Percentiles rank a stretch among this genome's conserved stretches.
phyloP scores from a whole-genome alignment of 1,140 invertebrate species.

The Sminthurides bifidus region DNA sequence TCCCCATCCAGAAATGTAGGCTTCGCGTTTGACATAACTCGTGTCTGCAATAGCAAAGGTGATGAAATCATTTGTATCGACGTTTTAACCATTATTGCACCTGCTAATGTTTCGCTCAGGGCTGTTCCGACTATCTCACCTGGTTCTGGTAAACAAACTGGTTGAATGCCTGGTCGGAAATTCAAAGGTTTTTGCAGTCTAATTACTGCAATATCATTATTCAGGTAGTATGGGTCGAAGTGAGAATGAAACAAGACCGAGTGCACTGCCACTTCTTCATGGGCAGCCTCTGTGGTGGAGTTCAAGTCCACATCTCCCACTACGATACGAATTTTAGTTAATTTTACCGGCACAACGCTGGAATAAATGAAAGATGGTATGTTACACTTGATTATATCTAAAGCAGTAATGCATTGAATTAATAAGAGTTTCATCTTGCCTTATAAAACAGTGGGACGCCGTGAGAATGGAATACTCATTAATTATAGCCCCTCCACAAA shows the following conservation, averaged over 20 bases:
- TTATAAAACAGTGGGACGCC: conserved; percentile 48
- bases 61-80: background rate
- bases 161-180: conserved; percentile 37
- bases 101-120: background rate
- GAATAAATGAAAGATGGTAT: background rate
- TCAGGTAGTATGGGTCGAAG: conserved; percentile 36
- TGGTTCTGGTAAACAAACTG: conserved; percentile 39
- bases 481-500: conserved; percentile 49
- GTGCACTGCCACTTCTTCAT: conserved; percentile 30
- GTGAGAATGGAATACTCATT: conserved; percentile 44
- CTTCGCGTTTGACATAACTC: conserved; percentile 35
- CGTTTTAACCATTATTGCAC: background rate
- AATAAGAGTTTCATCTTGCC: conserved; percentile 32
- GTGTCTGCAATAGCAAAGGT: conserved; percentile 29
- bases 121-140: conserved; percentile 7
- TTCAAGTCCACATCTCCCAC: conserved; percentile 37
- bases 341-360: conserved; percentile 19
- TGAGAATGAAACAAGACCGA: conserved; percentile 36
- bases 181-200: conserved; percentile 36
- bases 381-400: background rate
- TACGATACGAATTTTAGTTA: conserved; percentile 14
- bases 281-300: conserved; percentile 33
- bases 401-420: background rate
- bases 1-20: conserved; percentile 41
- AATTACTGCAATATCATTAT: conserved; percentile 43